phyloP scores from a whole-genome alignment of 2,888 invertebrate genomes.

The Gerris lacustris region DNA sequence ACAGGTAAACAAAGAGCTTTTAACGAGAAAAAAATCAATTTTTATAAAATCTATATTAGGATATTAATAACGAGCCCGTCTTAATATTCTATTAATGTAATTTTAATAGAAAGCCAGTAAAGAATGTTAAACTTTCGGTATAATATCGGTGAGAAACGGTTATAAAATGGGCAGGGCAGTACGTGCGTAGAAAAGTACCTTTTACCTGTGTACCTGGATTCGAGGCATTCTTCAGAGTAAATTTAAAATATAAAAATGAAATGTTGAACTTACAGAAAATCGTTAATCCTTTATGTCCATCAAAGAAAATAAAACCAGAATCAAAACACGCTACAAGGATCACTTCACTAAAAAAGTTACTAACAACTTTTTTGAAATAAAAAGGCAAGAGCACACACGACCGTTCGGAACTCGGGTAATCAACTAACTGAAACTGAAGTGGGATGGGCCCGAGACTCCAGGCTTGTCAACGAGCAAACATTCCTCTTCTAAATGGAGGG shows the following conservation, averaged over 20 bases:
- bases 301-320: not conserved
- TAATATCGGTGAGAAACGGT: not conserved
- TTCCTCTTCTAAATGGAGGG: not conserved
- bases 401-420: not conserved
- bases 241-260: not conserved
- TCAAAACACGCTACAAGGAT: too few species aligned
- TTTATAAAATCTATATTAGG: too few species aligned
- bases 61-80: too few species aligned
- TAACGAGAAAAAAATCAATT: too few species aligned
- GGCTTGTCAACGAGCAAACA: not conserved
- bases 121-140: too few species aligned
- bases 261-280: not conserved
- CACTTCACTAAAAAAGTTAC: too few species aligned
- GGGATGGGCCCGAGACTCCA: not conserved
- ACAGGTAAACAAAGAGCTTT: not conserved
- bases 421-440: constrained; percentile 1
- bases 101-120: too few species aligned
- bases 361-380: not conserved
- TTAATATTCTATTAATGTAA: too few species aligned
- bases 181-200: not conserved
- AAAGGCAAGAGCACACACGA: not conserved
- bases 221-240: not conserved
- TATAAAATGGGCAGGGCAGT: constrained; percentile 5
- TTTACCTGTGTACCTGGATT: not conserved
- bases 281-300: constrained; percentile 3